Conservation (phyloP, 1,140 invertebrate species). For the Euglossa dilemma region DNA sequence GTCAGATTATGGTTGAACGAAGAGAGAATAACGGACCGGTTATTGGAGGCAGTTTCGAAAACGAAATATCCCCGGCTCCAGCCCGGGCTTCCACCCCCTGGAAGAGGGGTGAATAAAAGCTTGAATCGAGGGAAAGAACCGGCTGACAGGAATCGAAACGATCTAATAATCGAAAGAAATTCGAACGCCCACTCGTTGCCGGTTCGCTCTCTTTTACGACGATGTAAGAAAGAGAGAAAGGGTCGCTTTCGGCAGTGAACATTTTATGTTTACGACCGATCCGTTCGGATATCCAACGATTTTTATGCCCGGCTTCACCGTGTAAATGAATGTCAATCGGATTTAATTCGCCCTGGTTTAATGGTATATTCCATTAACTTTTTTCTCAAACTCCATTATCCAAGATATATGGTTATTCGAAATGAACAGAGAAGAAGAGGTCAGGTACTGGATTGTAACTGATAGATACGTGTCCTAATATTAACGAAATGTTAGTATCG, state of each 20-base stretch:
- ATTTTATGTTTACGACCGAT: background rate
- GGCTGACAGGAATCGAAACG: slow-evolving; percentile 62
- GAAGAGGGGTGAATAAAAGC: slow-evolving; percentile 49
- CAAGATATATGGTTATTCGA: too few relatives aligned
- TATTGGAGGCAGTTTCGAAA: slow-evolving; percentile 60
- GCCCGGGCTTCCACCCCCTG: background rate
- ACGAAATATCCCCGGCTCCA: slow-evolving; percentile 49
- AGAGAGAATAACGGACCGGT: slow-evolving; percentile 57
- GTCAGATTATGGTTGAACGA: slow-evolving; percentile 43
- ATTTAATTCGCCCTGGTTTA: background rate
- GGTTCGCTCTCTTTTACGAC: slow-evolving; percentile 12
- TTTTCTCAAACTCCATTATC: too few relatives aligned
- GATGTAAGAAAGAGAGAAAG: background rate
- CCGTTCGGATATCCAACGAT: background rate
- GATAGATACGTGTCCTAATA: too few relatives aligned
- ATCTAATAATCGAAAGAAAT: slow-evolving; percentile 69
- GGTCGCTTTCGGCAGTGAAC: background rate
- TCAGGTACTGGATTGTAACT: too few relatives aligned
- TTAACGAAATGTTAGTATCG: too few relatives aligned
- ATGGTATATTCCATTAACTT: too few relatives aligned
- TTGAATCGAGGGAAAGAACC: slow-evolving; percentile 4
- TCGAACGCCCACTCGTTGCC: slow-evolving; percentile 17
- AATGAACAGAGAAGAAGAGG: too few relatives aligned
- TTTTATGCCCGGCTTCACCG: background rate
- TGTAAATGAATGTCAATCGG: background rate